phyloP scores from a whole-genome alignment of 2,797 vertebrate species.

The Natrix natrix region DNA sequence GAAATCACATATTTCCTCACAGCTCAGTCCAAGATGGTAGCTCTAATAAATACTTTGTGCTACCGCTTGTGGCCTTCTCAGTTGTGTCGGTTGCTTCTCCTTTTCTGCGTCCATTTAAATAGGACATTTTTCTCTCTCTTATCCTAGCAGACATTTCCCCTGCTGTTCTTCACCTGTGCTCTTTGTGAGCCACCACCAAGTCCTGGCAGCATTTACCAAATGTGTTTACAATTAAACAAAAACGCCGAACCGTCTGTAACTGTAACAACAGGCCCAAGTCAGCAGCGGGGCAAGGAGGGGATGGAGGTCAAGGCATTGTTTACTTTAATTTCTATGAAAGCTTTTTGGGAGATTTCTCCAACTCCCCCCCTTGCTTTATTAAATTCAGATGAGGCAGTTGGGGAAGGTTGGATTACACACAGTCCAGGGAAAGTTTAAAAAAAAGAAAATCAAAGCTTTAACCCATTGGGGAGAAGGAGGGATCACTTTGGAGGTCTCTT shows the following conservation, averaged over 20 bases:
- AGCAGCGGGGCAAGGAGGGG: conserved; percentile 48
- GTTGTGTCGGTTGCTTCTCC: background rate
- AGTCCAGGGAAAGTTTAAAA: conserved; percentile 45
- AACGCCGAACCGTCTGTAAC: conserved; percentile 18
- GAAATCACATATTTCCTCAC: background rate
- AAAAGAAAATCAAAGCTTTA: conserved; percentile 37
- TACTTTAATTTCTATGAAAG: conserved; percentile 69
- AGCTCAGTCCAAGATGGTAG: background rate
- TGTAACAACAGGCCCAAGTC: conserved; percentile 45
- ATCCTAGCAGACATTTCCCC: background rate
- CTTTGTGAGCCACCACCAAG: background rate
- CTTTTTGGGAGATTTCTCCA: conserved; percentile 64
- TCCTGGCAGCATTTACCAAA: conserved; percentile 23
- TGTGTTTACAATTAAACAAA: conserved; percentile 62
- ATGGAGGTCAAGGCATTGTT: conserved; percentile 62
- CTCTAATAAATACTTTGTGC: background rate
- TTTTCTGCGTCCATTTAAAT: background rate
- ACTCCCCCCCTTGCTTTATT: conserved; percentile 55
- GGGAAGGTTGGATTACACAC: conserved; percentile 60
- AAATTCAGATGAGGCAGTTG: conserved; percentile 67
- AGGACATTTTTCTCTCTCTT: background rate
- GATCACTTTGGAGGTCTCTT: background rate
- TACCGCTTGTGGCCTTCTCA: background rate
- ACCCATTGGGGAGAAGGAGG: conserved; percentile 44
- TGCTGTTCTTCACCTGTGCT: background rate